Base-by-base conservation (phyloP, 2,888 invertebrate species). In the Chesias legatella region DNA sequence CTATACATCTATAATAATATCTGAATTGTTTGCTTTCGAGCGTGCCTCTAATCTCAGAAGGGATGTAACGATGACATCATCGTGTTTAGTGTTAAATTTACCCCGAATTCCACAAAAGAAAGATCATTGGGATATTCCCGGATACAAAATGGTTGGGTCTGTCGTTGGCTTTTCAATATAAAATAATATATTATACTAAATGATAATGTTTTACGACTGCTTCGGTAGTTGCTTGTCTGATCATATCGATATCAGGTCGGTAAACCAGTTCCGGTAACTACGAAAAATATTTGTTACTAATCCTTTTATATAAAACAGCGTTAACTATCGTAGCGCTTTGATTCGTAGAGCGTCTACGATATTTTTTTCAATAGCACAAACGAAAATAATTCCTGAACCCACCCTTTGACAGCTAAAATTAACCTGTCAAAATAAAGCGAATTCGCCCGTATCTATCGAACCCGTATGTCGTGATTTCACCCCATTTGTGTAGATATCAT, bases 401-500 rank as follows among this genome's bases (percentile, higher is more conserved):
- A 63, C 62, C 63, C 63, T 56, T 65, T 43, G 33, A 51, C 63
- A 62, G 63, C 61, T 67, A 53, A 62, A 59, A 44, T 44, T 38
- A 60, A 82, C 77, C 76, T 82, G 83, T 79, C 79, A 79, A 59
- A 79, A 77, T 73, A 79, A 40, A 58, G 65, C 61, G 68, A 75
- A 70, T 65, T 67, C 60, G 64, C 85, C 85, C 85, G 85, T 83
- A 86, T 85, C 73, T 73, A 76, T 79, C 61, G 40, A 57, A 62
- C 84, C 85, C 84, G 83, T 86, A 85, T 84, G 70, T 51, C 70
- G 62, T 75, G 74, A 82, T 82, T 77, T 82, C 76, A 82, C 79
- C 75, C 79, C 66, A 83, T 81, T 79, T 81, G 79, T 79, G 74
- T 68, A 79, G 80, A 84, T 85, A 86, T 88, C 84, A 85, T 85